phyloP scores from a whole-genome alignment of 2,888 invertebrate species.

The Deladenus siricidicola region DNA sequence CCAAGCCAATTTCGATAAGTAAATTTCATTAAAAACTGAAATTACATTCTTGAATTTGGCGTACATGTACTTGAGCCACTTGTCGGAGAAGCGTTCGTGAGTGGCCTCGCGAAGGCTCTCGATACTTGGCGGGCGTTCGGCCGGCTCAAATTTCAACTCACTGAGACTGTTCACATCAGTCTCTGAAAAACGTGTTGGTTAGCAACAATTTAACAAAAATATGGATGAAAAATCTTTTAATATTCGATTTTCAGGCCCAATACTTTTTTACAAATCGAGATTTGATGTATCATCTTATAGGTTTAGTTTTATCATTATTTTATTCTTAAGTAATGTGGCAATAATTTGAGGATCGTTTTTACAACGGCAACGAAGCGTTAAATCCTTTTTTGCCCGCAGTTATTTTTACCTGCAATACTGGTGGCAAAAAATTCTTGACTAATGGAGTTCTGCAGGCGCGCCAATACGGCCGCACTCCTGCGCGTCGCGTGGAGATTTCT shows the following conservation, averaged over 20 bases:
- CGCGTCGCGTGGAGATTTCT: background rate
- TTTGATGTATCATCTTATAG: too few species aligned
- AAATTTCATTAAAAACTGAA: conserved; percentile 13
- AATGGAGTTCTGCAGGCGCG: background rate
- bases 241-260: too few species aligned
- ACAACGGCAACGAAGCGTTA: background rate
- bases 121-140: conserved; percentile 21
- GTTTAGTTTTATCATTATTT: too few species aligned
- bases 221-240: too few species aligned
- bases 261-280: too few species aligned
- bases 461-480: background rate
- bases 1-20: conserved; percentile 3
- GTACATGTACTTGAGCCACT: conserved; percentile 49
- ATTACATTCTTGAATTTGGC: conserved; percentile 40
- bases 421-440: background rate
- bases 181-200: conserved; percentile 15
- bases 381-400: background rate
- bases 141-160: conserved; percentile 24
- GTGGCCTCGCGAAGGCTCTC: conserved; percentile 16
- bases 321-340: too few species aligned
- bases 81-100: conserved; percentile 18
- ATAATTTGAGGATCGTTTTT: too few species aligned
- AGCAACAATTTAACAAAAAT: too few species aligned
- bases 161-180: conserved; percentile 17
- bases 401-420: background rate